Evolutionary conservation across 2,797 vertebrate species (phyloP).

Genomic region (Acridotheres tristis): DNA sequence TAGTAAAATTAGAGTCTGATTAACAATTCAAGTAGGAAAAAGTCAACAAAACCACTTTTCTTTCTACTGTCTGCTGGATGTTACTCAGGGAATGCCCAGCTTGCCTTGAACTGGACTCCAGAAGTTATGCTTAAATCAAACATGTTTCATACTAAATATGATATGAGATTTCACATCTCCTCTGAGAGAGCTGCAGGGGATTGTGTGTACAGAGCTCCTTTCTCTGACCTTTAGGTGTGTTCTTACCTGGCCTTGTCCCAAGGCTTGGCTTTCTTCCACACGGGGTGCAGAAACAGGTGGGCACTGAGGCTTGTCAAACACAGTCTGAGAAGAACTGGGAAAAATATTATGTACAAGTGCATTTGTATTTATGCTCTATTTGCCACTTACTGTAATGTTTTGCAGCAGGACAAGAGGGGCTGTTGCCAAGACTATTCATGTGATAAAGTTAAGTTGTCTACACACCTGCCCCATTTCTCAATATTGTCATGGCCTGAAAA

Average conservation of each 20-base stretch:
- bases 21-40: not conserved
- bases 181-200: not conserved
- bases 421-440: not conserved
- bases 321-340: slow-evolving; percentile 1
- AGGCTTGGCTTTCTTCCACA: not conserved
- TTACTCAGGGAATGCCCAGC: not conserved
- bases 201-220: not conserved
- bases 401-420: not conserved
- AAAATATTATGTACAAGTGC: not conserved
- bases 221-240: not conserved
- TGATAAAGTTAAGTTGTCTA: not conserved
- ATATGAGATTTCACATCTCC: not conserved
- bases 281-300: not conserved
- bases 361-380: not conserved
- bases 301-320: not conserved
- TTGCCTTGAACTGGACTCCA: not conserved
- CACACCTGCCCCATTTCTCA: not conserved
- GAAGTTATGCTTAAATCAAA: not conserved
- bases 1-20: not conserved
- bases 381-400: not conserved
- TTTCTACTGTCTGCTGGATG: not conserved
- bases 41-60: not conserved
- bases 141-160: not conserved
- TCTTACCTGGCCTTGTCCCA: slow-evolving; percentile 49
- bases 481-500: not conserved